Evolutionary conservation across 2,797 vertebrate genomes (phyloP).

Genomic region (Centroberyx gerrardi): DNA sequence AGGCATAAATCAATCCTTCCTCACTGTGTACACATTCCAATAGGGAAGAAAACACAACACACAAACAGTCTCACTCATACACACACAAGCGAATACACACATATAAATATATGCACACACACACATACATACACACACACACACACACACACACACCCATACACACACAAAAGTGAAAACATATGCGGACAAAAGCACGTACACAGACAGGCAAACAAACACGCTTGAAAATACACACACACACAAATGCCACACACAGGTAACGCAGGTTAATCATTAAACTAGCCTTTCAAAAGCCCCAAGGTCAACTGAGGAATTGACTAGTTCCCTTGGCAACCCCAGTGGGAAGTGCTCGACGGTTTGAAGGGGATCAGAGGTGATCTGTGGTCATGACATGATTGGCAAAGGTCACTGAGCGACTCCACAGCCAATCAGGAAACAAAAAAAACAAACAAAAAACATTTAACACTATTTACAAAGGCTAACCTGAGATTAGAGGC

Average conservation of each 20-base stretch:
- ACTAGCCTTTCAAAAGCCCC: constrained; percentile 64
- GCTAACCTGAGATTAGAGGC: constrained; percentile 35
- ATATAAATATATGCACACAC: neutral
- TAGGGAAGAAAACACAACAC: constrained; percentile 28
- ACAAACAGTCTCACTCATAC: constrained; percentile 28
- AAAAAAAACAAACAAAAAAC: constrained; percentile 9
- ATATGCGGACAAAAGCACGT: neutral
- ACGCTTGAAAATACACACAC: constrained; percentile 13
- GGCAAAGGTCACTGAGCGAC: constrained; percentile 50
- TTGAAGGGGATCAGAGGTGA: constrained; percentile 38
- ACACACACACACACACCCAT: neutral
- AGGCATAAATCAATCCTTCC: constrained; percentile 70
- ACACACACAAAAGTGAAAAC: neutral
- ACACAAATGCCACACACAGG: constrained; percentile 17
- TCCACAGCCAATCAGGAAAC: constrained; percentile 51
- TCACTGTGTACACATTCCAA: constrained; percentile 65
- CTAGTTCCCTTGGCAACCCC: constrained; percentile 68
- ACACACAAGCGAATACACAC: constrained; percentile 14
- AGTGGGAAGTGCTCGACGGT: constrained; percentile 54
- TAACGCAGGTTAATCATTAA: constrained; percentile 74
- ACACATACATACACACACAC: neutral
- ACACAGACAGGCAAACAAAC: constrained; percentile 24
- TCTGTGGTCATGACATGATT: constrained; percentile 35
- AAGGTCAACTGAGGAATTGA: constrained; percentile 66
- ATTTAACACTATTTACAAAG: constrained; percentile 46